These are phyloP conservation scores for Papilio helenus DNA, from an alignment of 1,140 invertebrate species.

Conservation along the genomic window DNA sequence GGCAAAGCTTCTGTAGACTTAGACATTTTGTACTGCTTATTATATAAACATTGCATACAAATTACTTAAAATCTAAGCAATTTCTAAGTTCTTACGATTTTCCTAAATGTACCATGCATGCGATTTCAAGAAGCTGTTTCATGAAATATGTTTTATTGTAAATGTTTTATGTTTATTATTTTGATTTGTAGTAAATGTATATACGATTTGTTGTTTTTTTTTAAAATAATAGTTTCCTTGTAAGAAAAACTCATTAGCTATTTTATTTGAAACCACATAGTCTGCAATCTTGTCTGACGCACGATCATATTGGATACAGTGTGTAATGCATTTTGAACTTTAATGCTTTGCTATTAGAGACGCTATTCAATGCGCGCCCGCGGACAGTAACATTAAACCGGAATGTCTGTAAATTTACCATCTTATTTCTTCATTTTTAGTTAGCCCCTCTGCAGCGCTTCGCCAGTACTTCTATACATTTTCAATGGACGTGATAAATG, in stretches of 20 bases:
- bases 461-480: slow-evolving; percentile 58
- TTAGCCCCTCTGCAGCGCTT: slow-evolving; percentile 76
- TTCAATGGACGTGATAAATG: slow-evolving; percentile 32
- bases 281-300: slow-evolving; percentile 62
- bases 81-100: not conserved
- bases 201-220: not conserved
- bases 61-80: not conserved
- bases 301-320: slow-evolving; percentile 54
- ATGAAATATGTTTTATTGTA: slow-evolving; percentile 37
- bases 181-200: not conserved
- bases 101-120: slow-evolving; percentile 54
- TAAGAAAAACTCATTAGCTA: slow-evolving; percentile 47
- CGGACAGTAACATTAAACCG: slow-evolving; percentile 68
- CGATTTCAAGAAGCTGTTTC: slow-evolving; percentile 49
- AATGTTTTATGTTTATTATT: slow-evolving; percentile 12
- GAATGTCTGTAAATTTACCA: slow-evolving; percentile 77
- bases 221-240: not conserved
- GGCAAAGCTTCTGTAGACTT: slow-evolving; percentile 62
- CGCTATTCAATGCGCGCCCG: slow-evolving; percentile 43
- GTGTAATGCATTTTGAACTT: slow-evolving; percentile 55
- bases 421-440: slow-evolving; percentile 79
- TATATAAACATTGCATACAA: not conserved
- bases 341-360: slow-evolving; percentile 53
- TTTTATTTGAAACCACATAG: slow-evolving; percentile 61
- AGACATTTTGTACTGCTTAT: slow-evolving; percentile 46